Base-by-base conservation (phyloP, 1,140 invertebrate species). In the Globodera ellingtonae region DNA sequence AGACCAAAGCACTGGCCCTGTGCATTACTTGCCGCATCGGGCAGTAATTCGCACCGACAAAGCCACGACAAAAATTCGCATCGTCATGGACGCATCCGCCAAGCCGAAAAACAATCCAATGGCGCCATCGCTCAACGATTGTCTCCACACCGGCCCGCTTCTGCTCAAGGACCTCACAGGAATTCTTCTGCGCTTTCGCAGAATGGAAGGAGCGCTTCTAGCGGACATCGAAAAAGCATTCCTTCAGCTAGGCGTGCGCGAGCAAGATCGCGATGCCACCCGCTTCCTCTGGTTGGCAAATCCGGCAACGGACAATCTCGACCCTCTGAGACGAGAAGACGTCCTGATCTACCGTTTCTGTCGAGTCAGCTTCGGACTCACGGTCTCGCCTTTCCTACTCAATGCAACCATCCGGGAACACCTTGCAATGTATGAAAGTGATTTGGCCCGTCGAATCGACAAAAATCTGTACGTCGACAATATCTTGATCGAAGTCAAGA, bases 311-410 rank as follows among this genome's bases (percentile, higher is more conserved):
- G 56, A 35, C 35, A 35, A 35, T 35, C 35, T 35, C 35, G 35
- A 35, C 35, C 35, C 35, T 0, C 35, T 35, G 35, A 66, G 65
- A 21, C 18, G 18, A 66, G 5, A 66, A 75, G 85, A 83, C 47
- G 10, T 84, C 18, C 18, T 72, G 6, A 59, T 82, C n/a, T 69
- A 44, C 10, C 70, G 83, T 13, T 84, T 84, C 21, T 72, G 70
- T 35, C 18, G 71, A 35, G 71, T 72, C 15, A 72, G 71, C 9
- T 72, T 72, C n/a, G 71, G 71, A 3, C 71, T 72, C 7, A 72
- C 71, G 7, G 21, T 72, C 1, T 72, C 71, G 0, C 71, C 71
- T 8, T 72, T 72, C 9, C 5, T 72, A 18, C 71, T 72, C 21
- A 72, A 72, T 6, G 71, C 71, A 2, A 72, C 71, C 2, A 5